These are phyloP conservation scores for Drosophila guanche DNA, from an alignment of 1,140 invertebrate species.

Conservation along the genomic window DNA sequence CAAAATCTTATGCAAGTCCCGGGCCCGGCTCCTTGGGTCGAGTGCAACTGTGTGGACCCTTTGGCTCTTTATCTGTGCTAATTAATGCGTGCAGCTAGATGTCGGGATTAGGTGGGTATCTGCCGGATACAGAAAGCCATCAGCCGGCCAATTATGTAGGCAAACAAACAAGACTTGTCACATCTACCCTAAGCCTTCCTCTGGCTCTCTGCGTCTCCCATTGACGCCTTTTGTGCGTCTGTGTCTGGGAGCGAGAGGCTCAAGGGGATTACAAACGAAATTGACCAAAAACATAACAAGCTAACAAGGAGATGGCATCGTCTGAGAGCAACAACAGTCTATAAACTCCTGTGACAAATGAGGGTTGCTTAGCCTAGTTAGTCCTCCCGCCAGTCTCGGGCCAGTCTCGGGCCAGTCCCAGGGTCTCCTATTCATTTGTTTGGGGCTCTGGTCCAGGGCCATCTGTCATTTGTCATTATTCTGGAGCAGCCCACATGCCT, in stretches of 20 bases:
- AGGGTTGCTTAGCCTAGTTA: constrained; percentile 72
- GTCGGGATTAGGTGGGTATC: constrained; percentile 53
- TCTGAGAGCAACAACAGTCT: constrained; percentile 64
- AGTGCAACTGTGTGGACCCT: constrained; percentile 48
- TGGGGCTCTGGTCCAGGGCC: constrained; percentile 23
- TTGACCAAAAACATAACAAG: constrained; percentile 79
- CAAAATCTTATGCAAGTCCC: constrained; percentile 29
- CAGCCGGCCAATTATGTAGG: constrained; percentile 72
- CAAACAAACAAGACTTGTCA: constrained; percentile 73
- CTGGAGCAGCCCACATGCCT: constrained; percentile 15
- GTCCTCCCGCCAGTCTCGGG: constrained; percentile 19
- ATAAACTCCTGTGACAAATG: constrained; percentile 79
- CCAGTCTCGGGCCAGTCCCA: background rate
- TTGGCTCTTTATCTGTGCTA: constrained; percentile 49
- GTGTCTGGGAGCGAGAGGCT: constrained; percentile 34
- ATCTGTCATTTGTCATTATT: constrained; percentile 68
- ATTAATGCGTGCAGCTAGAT: constrained; percentile 70
- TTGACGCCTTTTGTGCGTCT: constrained; percentile 38
- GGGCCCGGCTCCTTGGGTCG: constrained; percentile 21
- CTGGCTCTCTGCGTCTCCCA: constrained; percentile 9
- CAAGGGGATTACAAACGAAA: constrained; percentile 78
- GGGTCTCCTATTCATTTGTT: constrained; percentile 45
- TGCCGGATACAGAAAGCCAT: constrained; percentile 44
- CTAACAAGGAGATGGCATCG: constrained; percentile 43
- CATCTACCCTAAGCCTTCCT: constrained; percentile 7